Conservation (phyloP, 2,797 vertebrate species). For the Ctenopoma kingsleyae region DNA sequence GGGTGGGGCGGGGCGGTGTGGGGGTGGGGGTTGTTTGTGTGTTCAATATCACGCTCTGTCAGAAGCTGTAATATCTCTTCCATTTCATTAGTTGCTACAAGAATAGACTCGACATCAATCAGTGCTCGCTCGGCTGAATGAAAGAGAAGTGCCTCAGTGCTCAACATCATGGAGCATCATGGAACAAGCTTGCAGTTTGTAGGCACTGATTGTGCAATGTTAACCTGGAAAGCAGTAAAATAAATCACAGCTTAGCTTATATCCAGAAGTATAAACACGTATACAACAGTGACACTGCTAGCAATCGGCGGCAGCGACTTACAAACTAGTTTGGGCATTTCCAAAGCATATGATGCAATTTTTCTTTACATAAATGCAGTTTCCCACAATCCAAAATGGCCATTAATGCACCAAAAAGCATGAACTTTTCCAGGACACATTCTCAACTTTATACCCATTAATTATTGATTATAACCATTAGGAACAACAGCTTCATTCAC, state of each 20-base stretch:
- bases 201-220: constrained; percentile 22
- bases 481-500: neutral
- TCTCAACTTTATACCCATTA: neutral
- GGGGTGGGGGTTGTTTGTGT: constrained; percentile 51
- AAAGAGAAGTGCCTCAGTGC: constrained; percentile 61
- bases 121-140: constrained; percentile 56
- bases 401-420: neutral
- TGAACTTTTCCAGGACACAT: neutral
- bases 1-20: neutral
- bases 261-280: neutral
- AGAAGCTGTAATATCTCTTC: constrained; percentile 77
- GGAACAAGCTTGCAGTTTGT: constrained; percentile 30
- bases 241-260: neutral
- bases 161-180: constrained; percentile 42
- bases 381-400: neutral
- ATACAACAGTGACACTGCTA: neutral
- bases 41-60: constrained; percentile 72
- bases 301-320: constrained; percentile 1
- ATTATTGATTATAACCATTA: too few species aligned
- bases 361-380: neutral
- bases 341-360: neutral
- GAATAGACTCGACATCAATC: constrained; percentile 75
- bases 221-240: constrained; percentile 30
- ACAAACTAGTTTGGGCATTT: neutral
- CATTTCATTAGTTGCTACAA: constrained; percentile 75